Evolutionary conservation across 2,797 vertebrate genomes (phyloP), one percentile per base, ranked within the genome.

Genomic region (Chaenodraco wilsoni): DNA sequence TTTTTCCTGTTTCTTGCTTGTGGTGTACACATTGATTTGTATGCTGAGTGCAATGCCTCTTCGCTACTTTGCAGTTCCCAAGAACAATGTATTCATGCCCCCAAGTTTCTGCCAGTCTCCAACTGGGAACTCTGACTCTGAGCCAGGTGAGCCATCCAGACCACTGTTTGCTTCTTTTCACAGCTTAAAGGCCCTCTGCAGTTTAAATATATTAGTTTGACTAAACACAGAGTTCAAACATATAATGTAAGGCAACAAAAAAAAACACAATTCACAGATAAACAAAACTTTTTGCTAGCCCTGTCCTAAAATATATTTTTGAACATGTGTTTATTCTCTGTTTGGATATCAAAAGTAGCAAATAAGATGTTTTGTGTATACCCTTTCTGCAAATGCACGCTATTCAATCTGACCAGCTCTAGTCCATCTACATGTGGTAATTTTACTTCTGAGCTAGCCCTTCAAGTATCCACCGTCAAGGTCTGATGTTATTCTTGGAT

Each of bases 31-130:
- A 76, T 87, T 76, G 59, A 88, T 91, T 86, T 87, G 87, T 93
- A 89, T 93, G 72, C 90, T 89, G 82, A 87, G 84, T 66, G 84
- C 74, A 71, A 46, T 89, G 82, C 60, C 74, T 86, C 75, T 81
- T 84, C 31, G 79, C 62, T 90, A 51, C 81, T 84, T 84, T 86
- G 62, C 94, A 98, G 97, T 96, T 92, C 95, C 96, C 87, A 98
- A 98, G 94, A 97, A 97, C 95, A 98, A 97, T 94, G 97, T 99
- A 84, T 98, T 98, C 91, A 98, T 98, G 97, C 97, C 97, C 84
- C 96, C 97, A 80, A 97, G 95, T 94, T 96, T 99, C 94, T 97
- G 96, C 85, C 96, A 98, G 90, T 96, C 97, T 75, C 97, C 97
- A 45, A 93, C 96, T 79, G 96, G 96, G 90, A 98, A 97, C 92